Evolutionary conservation across 2,113 vertebrate genomes (phyloP), one percentile per base, ranked within the genome.

Genomic region (Clarias magur): DNA sequence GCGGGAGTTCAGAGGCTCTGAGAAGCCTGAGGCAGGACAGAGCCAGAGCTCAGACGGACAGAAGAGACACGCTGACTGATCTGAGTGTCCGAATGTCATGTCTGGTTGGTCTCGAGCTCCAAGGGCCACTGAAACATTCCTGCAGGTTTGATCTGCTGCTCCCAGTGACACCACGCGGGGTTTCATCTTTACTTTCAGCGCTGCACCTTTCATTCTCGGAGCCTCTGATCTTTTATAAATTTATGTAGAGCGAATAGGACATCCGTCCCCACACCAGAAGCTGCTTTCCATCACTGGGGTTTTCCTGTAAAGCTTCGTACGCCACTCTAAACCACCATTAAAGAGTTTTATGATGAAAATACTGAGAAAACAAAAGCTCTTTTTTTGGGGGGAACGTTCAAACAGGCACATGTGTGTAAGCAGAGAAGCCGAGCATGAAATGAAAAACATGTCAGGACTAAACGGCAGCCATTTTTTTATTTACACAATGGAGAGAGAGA

Each of bases 391-490:
- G 57, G 25, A 19, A 17, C 16, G 13, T 56, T 34, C 15, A 34
- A 80, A 80, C 54, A 19, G 15, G 3, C 53, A 12, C 2, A 17
- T 10, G n/a, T 80, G 54, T 30, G 54, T 80, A n/a, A 30, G 78
- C n/a, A 10, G 19, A 19, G 54, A 57, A 57, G 53, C n/a, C 27
- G n/a, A 80, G 78, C 78, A 80, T 59, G 54, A 57, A 80, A 80
- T 11, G 54, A 80, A n/a, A n/a, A 56, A 34, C 25, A n/a, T 59
- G 78, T 80, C 54, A 30, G 54, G 27, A 59, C 4, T 0, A 34
- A 56, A 80, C 78, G 19, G 54, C 78, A 27, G 16, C 19, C 42
- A 25, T 76, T 80, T 80, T 59, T 25, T 80, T 80, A 54, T 80
- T 30, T 30, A 34, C 9, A 11, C 42, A n/a, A n/a, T n/a, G n/a